Conservation (phyloP, 2,888 invertebrate species). For the Urechis unicinctus region DNA sequence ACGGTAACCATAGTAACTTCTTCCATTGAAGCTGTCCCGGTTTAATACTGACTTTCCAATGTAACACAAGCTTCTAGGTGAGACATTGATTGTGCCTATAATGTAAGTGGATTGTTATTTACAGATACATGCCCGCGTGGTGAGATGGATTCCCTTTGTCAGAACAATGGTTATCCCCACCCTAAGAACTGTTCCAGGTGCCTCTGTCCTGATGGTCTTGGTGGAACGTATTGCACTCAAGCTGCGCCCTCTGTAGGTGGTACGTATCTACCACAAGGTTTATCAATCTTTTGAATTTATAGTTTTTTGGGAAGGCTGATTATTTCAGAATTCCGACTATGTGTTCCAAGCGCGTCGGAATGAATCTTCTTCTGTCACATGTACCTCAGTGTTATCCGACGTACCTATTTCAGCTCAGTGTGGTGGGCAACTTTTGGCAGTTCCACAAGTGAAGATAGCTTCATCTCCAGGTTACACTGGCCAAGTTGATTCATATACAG, state of each 20-base stretch:
- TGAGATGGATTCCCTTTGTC: neutral
- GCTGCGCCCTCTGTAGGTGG: neutral
- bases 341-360: too few species aligned
- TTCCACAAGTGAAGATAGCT: too few species aligned
- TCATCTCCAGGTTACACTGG: too few species aligned
- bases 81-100: too few species aligned
- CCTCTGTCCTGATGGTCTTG: conserved; percentile 7
- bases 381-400: neutral
- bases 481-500: too few species aligned
- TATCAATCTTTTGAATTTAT: too few species aligned
- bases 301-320: too few species aligned
- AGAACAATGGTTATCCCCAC: conserved; percentile 5
- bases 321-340: too few species aligned
- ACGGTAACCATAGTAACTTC: neutral
- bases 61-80: too few species aligned
- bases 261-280: neutral
- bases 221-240: conserved; percentile 1
- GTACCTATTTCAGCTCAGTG: neutral
- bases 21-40: too few species aligned
- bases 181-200: conserved; percentile 6
- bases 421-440: neutral
- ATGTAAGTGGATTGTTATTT: neutral
- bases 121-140: neutral
- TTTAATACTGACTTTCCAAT: too few species aligned
- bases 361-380: too few species aligned